A percentile compares a stretch with the other conserved stretches of the same genome.
Evolutionary conservation across 2,888 invertebrate genomes (phyloP).

Genomic region (Thysanoteuthis rhombus): DNA sequence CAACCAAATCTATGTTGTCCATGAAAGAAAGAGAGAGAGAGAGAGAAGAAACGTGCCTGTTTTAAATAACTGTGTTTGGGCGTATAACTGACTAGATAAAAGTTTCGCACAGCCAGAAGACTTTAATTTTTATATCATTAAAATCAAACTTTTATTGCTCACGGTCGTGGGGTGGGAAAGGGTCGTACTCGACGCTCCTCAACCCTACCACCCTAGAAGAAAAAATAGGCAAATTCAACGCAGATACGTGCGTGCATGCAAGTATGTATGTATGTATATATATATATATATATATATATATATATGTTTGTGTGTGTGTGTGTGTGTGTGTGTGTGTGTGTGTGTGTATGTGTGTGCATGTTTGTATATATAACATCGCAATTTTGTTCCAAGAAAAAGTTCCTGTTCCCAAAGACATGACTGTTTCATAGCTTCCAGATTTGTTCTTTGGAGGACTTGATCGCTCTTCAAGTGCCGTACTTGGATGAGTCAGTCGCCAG

Average conservation of each 20-base stretch:
- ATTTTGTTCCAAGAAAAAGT: background rate
- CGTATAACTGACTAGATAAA: background rate
- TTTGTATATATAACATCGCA: background rate
- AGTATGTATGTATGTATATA: background rate
- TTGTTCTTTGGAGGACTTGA: background rate
- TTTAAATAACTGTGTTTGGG: background rate
- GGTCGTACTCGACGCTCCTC: background rate
- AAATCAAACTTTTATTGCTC: background rate
- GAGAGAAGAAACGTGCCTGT: background rate
- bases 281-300: too few relatives aligned
- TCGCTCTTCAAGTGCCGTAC: background rate
- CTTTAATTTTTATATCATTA: slow-evolving; percentile 12
- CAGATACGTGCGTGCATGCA: background rate
- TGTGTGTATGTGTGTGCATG: background rate
- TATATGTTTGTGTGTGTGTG: background rate
- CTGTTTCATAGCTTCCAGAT: background rate
- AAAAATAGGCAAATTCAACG: background rate
- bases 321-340: background rate
- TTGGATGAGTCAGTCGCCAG: background rate
- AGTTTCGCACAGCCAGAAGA: background rate
- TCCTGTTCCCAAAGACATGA: background rate
- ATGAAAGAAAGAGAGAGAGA: too few relatives aligned
- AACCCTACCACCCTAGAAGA: background rate
- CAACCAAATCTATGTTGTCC: background rate
- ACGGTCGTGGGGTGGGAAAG: background rate